Conservation (phyloP, 2,888 invertebrate species). For the Glyphotaelius pellucidus region DNA sequence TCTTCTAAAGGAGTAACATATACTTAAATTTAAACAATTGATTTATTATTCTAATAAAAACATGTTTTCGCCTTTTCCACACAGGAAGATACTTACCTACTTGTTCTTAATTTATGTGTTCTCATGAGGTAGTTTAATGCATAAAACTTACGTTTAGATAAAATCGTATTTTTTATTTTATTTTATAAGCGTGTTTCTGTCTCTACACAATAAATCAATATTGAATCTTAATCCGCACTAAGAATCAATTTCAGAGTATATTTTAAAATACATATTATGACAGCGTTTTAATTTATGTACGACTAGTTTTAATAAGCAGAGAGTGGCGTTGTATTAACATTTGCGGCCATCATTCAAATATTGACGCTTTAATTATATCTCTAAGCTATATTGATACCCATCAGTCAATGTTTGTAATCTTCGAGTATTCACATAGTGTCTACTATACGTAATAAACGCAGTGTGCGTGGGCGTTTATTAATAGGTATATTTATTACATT, state of each 20-base stretch:
- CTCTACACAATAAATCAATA: background rate
- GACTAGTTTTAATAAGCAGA: constrained; percentile 15
- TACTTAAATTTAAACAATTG: background rate
- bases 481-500: background rate
- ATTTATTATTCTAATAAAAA: background rate
- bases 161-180: background rate
- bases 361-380: constrained; percentile 30
- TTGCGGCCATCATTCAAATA: constrained; percentile 26
- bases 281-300: constrained; percentile 31
- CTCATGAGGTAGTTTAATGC: background rate
- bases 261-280: constrained; percentile 16
- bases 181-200: background rate
- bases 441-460: background rate
- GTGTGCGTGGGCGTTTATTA: background rate
- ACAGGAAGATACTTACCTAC: background rate
- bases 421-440: background rate
- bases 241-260: background rate
- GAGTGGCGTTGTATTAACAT: constrained; percentile 21
- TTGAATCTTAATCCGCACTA: background rate
- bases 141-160: background rate
- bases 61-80: background rate
- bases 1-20: background rate
- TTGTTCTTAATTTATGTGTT: background rate
- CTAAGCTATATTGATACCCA: constrained; percentile 22
- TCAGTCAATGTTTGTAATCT: constrained; percentile 3